Percentiles rank a stretch among this genome's conserved stretches.
Conservation (phyloP, 1,140 invertebrate genomes). For the Zaprionus camerounensis region DNA sequence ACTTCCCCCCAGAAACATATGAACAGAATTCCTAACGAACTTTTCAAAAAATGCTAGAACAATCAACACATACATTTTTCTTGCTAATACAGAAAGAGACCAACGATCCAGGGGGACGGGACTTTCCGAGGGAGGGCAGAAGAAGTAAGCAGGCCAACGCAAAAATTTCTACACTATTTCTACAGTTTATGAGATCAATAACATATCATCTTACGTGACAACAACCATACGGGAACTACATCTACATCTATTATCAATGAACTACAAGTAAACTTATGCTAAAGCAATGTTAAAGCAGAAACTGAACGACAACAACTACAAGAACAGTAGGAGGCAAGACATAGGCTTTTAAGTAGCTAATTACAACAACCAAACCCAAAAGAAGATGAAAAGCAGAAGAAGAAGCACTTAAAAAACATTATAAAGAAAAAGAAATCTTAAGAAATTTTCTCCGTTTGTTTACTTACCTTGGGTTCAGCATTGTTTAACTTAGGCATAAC, state of each 20-base stretch:
- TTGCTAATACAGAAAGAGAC: slow-evolving; percentile 62
- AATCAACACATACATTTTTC: slow-evolving; percentile 73
- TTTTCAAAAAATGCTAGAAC: slow-evolving; percentile 79
- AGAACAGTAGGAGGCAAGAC: slow-evolving; percentile 44
- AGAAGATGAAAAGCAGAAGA: neutral
- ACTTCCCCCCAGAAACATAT: slow-evolving; percentile 29
- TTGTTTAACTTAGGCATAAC: slow-evolving; percentile 54
- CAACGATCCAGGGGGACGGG: slow-evolving; percentile 51
- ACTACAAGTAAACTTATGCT: slow-evolving; percentile 67
- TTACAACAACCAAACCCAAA: slow-evolving; percentile 21
- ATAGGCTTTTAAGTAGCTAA: slow-evolving; percentile 53
- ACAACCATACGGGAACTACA: slow-evolving; percentile 39
- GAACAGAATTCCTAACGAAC: slow-evolving; percentile 67
- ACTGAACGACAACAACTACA: slow-evolving; percentile 36
- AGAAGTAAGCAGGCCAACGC: slow-evolving; percentile 18
- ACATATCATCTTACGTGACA: slow-evolving; percentile 81
- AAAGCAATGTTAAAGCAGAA: slow-evolving; percentile 53
- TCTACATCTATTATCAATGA: slow-evolving; percentile 44
- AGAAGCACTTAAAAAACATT: neutral
- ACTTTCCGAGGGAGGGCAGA: slow-evolving; percentile 5
- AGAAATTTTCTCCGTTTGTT: slow-evolving; percentile 1
- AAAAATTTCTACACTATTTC: slow-evolving; percentile 24
- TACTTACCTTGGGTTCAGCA: slow-evolving; percentile 25
- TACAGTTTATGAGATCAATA: slow-evolving; percentile 70
- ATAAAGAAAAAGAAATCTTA: neutral